Evolutionary conservation across 2,797 vertebrate species (phyloP).

Genomic region (Perodicticus potto): DNA sequence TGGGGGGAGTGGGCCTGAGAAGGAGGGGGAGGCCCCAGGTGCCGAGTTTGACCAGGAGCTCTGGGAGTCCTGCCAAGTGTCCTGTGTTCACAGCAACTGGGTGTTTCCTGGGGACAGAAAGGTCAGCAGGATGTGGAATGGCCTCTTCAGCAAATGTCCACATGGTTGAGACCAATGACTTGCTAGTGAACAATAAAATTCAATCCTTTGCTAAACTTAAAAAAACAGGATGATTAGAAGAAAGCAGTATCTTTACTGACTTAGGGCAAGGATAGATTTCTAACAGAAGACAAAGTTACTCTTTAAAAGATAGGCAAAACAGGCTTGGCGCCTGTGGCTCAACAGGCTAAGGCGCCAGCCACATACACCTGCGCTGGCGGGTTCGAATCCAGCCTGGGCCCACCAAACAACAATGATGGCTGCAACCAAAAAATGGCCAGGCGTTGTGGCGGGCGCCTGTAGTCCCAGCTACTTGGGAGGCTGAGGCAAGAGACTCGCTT

Average conservation of each 20-base stretch:
- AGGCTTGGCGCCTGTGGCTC: too few species aligned
- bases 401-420: too few species aligned
- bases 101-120: rapidly evolving
- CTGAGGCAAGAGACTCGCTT: too few species aligned
- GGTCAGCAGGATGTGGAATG: background rate
- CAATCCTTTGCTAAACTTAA: background rate
- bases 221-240: background rate
- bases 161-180: too few species aligned
- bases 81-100: background rate
- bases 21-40: background rate
- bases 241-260: background rate
- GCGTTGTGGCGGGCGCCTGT: too few species aligned
- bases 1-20: background rate
- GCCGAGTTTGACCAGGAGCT: too few species aligned
- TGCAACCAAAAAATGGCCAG: too few species aligned
- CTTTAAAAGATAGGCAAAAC: background rate
- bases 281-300: background rate
- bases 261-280: background rate
- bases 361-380: too few species aligned
- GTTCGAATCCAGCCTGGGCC: too few species aligned
- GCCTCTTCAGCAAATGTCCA: background rate
- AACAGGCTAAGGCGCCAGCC: too few species aligned
- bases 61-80: too few species aligned
- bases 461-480: too few species aligned
- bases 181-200: background rate